Percentiles rank a stretch among this genome's conserved stretches.
phyloP scores from a whole-genome alignment of 1,140 invertebrate genomes.

The Adoxophyes honmai region DNA sequence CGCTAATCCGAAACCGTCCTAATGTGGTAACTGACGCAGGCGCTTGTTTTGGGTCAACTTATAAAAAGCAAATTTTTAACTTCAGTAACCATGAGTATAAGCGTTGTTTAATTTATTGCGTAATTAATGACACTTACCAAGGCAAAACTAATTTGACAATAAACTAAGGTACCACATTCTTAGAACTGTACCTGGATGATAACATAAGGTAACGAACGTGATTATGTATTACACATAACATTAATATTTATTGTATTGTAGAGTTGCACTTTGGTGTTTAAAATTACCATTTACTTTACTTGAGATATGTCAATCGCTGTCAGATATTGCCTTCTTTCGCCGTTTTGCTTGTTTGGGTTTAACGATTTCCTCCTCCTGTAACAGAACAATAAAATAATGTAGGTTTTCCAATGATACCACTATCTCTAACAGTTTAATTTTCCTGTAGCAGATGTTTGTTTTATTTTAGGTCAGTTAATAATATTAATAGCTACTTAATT shows the following conservation, averaged over 20 bases:
- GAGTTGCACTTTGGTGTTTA: constrained; percentile 75
- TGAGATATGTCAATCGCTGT: constrained; percentile 86
- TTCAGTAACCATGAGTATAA: constrained; percentile 27
- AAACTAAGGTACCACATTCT: constrained; percentile 50
- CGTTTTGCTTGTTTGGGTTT: constrained; percentile 92
- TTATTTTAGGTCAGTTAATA: no score
- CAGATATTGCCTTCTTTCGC: constrained; percentile 91
- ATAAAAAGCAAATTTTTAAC: background rate
- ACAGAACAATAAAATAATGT: constrained; percentile 32
- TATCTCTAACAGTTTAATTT: no score
- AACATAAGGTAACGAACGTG: constrained; percentile 56
- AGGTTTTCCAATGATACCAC: no score
- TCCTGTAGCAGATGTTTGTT: no score
- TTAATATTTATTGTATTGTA: constrained; percentile 64
- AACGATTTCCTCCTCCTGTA: constrained; percentile 89
- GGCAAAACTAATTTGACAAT: constrained; percentile 37
- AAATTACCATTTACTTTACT: constrained; percentile 59
- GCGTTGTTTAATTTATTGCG: constrained; percentile 20
- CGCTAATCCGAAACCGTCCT: no score
- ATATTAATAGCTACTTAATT: constrained; percentile 19
- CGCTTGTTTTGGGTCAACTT: no score
- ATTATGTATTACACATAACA: constrained; percentile 34
- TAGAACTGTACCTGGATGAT: constrained; percentile 50
- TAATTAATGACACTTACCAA: constrained; percentile 25
- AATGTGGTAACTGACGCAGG: no score